Conservation (phyloP, 2,113 vertebrate species). For the Marmota flaviventris region DNA sequence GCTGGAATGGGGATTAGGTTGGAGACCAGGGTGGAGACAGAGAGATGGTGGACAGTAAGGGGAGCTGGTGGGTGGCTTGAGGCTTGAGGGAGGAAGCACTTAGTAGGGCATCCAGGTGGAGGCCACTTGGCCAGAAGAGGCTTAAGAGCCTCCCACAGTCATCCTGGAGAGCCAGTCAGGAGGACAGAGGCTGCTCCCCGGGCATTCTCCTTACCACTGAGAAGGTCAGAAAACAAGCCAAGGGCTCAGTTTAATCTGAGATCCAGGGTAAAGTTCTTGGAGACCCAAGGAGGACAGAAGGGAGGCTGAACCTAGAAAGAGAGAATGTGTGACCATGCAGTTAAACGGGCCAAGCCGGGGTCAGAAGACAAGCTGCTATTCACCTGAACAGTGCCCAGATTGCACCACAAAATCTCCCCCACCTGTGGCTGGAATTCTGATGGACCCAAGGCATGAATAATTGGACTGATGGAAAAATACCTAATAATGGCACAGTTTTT, state of each 20-base stretch:
- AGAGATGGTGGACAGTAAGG: neutral
- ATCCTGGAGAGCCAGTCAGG: neutral
- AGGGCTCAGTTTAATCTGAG: neutral
- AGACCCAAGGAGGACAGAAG: neutral
- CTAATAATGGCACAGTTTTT: no score
- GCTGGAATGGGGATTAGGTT: neutral
- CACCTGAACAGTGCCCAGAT: neutral
- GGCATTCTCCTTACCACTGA: constrained; percentile 46
- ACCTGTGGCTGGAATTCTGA: neutral
- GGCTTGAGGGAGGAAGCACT: neutral
- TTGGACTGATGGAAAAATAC: no score
- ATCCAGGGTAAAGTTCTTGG: neutral
- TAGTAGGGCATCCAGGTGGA: neutral
- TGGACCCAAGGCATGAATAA: no score
- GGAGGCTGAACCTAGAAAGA: constrained; percentile 42
- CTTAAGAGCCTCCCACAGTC: neutral
- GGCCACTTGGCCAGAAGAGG: neutral
- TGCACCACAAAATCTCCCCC: neutral
- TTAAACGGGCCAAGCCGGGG: neutral
- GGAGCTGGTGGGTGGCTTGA: no score
- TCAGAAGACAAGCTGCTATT: neutral
- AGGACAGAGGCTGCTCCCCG: neutral
- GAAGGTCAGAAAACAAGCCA: neutral
- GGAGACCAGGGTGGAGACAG: neutral
- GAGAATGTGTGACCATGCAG: neutral